Percentiles rank a stretch among this genome's conserved stretches.
phyloP scores from a whole-genome alignment of 2,797 vertebrate genomes.

The Aulostomus chinensis region DNA sequence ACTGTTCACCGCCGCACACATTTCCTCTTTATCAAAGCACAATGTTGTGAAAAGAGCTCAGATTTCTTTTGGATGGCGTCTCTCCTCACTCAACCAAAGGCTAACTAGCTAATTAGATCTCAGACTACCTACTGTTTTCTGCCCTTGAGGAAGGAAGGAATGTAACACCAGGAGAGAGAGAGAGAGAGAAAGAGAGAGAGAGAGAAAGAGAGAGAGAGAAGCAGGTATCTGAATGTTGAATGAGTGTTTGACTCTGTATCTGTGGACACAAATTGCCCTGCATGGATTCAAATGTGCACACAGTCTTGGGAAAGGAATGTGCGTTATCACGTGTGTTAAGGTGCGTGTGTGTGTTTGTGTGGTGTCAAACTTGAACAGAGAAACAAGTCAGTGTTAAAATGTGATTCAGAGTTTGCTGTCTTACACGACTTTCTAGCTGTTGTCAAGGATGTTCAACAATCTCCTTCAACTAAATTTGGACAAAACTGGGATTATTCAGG shows the following conservation, averaged over 20 bases:
- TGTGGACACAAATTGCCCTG: too few species aligned
- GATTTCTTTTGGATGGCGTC: constrained; percentile 38
- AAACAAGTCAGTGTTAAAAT: too few species aligned
- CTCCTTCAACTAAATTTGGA: constrained; percentile 69
- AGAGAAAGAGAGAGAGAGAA: too few species aligned
- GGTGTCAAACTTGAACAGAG: too few species aligned
- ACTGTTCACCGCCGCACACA: constrained; percentile 36
- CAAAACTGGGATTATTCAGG: constrained; percentile 69
- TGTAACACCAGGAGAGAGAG: constrained; percentile 36
- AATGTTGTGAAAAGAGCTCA: constrained; percentile 41
- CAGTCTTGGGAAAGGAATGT: too few species aligned
- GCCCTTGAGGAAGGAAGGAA: constrained; percentile 42
- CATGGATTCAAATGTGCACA: too few species aligned
- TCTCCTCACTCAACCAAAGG: constrained; percentile 51
- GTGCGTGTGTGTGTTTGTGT: too few species aligned
- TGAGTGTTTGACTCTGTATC: constrained; percentile 14
- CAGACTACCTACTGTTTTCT: constrained; percentile 54
- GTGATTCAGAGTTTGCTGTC: too few species aligned
- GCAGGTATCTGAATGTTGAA: too few species aligned
- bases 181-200: too few species aligned
- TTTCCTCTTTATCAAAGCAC: constrained; percentile 35
- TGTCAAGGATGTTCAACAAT: constrained; percentile 64
- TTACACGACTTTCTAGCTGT: too few species aligned
- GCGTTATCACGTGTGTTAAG: too few species aligned
- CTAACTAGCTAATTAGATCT: constrained; percentile 65